Base-by-base conservation (phyloP, 2,113 vertebrate species). In the Tragelaphus scriptus region DNA sequence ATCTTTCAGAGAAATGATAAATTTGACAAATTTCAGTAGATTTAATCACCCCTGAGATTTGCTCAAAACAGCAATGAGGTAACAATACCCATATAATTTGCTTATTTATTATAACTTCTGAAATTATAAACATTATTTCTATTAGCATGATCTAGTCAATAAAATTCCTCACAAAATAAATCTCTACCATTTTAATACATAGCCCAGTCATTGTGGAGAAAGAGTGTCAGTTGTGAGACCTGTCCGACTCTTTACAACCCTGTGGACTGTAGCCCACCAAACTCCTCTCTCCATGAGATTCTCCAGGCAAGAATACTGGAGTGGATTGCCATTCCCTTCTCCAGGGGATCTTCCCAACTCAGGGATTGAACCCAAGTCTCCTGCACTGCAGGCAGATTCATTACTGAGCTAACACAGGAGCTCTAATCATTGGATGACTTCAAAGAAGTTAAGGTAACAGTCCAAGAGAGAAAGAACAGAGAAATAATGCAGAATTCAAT, bases 1-100 rank as follows among this genome's bases (percentile, higher is more conserved):
- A 96, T 61, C 79, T 96, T 98, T 84, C 77, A 98, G 91, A 98
- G 95, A 63, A 98, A 98, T 55, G 47, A 98, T 88, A 85, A 97
- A 96, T 85, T 9, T 97, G 79, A 94, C 97, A 71, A 49, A 97
- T 88, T 96, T 44, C 90, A 91, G 49, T 71, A 94, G 26, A 96
- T 93, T 92, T 93, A 89, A 86, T 96, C 95, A 97, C 65, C 53
- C 90, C 84, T 97, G 97, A 98, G 85, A 88, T 77, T 63, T 92
- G 58, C 90, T 51, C 65, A 96, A 71, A 88, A 47, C 28, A 97
- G 85, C 56, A 97, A 44, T 2, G 36, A 51, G 94, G 49, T 96
- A 97, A 88, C 23, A 98, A 68, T 47, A 63, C 23, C 40, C 81
- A 82, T 85, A 81, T 56, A 93, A 96, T 95, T 97, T 97, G 7